A percentile compares a stretch with the other conserved stretches of the same genome.
phyloP scores from a whole-genome alignment of 2,888 invertebrate genomes.

The Coenonympha arcania region DNA sequence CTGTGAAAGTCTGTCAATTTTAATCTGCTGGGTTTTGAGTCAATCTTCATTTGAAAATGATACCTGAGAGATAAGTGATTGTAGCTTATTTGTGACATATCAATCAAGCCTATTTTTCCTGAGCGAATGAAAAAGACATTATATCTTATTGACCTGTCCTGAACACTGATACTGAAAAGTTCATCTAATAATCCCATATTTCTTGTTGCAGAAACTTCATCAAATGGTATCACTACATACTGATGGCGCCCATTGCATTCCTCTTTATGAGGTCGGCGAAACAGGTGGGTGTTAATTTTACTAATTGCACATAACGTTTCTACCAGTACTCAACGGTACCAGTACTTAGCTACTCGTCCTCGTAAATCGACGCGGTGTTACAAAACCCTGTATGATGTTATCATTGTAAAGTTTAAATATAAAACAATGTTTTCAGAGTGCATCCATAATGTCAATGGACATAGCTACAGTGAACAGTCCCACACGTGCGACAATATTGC shows the following conservation, averaged over 20 bases:
- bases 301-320: too few species aligned
- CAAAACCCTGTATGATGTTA: background rate
- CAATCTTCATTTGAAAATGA: too few species aligned
- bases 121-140: too few species aligned
- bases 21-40: too few species aligned
- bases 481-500: background rate
- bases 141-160: too few species aligned
- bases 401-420: background rate
- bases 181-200: too few species aligned
- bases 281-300: conserved; percentile 72
- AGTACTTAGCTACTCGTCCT: background rate
- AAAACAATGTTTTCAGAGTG: background rate
- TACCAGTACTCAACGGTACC: too few species aligned
- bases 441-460: background rate
- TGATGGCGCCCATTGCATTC: conserved; percentile 80
- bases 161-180: too few species aligned
- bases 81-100: too few species aligned
- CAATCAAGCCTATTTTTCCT: too few species aligned
- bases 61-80: too few species aligned
- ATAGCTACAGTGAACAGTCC: background rate
- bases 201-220: background rate
- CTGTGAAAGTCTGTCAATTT: too few species aligned
- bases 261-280: conserved; percentile 81
- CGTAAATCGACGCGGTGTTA: background rate
- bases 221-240: conserved; percentile 78